Evolutionary conservation across 2,113 vertebrate genomes (phyloP), one percentile per base, ranked within the genome.

Genomic region (Anarhynchus alexandrinus): DNA sequence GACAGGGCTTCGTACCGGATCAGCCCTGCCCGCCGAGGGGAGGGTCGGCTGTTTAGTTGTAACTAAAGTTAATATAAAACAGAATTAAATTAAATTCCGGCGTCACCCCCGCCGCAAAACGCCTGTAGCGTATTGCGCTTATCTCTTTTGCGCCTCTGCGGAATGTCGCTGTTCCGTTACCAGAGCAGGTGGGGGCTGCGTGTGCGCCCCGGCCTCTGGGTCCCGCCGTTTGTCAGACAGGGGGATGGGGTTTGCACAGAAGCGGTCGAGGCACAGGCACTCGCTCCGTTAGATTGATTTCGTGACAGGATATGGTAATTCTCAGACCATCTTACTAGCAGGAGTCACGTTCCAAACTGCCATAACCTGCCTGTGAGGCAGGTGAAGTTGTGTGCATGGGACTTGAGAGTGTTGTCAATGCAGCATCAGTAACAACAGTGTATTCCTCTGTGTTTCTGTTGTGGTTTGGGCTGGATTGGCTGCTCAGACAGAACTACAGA

Each of bases 351-450:
- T 18, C 9, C n/a, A 38, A 32, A 10, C 9, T 19, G 9, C 6
- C 7, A 0, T 11, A 16, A 10, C 21, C 22, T 42, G 15, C 57
- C 32, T 7, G 22, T 15, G 32, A n/a, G 52, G 51, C 30, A 15
- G 38, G 12, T 26, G 62, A 32, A 59, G 45, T 1, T 83, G n/a
- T 5, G 8, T 6, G 10, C 10, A 4, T 7, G 19, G 3, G 26
- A 10, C 1, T 0, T 29, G 18, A 49, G 49, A 1, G 29, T 32
- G 1, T 0, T 25, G 27, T 4, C 14, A 25, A 3, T 32, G 12
- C 15, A 9, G 11, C 2, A 0, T 34, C 17, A 23, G 40, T 61
- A 34, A 25, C 47, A 42, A 5, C 20, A 21, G 16, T 0, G 0
- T 34, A 3, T 16, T 61, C 6, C 8, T 29, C 4, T 20, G 40